Conservation (phyloP, 2,113 vertebrate genomes). For the Mus musculus region DNA sequence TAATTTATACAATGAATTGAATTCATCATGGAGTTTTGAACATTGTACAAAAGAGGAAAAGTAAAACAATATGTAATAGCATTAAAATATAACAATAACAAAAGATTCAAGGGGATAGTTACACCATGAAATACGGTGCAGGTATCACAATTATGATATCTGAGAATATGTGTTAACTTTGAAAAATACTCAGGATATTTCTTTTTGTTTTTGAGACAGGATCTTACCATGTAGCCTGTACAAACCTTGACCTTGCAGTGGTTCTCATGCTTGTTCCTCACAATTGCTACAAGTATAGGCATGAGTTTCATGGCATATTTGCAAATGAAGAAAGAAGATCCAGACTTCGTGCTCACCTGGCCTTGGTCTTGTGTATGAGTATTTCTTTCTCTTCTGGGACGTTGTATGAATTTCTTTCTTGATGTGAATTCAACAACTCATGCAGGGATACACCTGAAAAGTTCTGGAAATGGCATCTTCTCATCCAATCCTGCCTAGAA, state of each 20-base stretch:
- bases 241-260: neutral
- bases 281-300: neutral
- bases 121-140: neutral
- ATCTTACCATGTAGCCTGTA: neutral
- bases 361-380: neutral
- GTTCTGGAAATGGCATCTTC: neutral
- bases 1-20: neutral
- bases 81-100: neutral
- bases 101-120: neutral
- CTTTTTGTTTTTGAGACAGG: neutral
- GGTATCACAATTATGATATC: neutral
- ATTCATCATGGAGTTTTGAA: neutral
- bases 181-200: neutral
- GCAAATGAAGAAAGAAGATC: neutral
- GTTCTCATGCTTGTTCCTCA: neutral
- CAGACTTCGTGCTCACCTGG: neutral
- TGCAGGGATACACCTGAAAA: neutral
- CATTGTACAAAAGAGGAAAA: neutral
- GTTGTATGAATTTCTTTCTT: neutral
- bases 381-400: neutral
- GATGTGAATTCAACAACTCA: fast-evolving
- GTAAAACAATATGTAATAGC: neutral
- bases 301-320: neutral
- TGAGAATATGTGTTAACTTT: neutral
- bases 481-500: neutral